Conservation (phyloP, 2,113 vertebrate genomes). For the Indicator indicator region DNA sequence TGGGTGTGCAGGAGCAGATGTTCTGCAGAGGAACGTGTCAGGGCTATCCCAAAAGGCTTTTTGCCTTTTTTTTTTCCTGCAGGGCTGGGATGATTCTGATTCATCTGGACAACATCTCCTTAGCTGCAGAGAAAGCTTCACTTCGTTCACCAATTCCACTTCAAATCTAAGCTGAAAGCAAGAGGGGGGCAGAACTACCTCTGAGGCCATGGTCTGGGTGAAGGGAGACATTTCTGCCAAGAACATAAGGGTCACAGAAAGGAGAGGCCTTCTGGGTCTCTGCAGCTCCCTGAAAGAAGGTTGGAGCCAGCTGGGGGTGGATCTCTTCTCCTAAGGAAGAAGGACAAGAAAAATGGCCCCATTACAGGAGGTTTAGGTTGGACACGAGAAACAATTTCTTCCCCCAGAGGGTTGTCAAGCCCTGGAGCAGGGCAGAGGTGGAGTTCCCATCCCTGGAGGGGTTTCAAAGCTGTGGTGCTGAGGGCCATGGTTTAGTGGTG, state of each 20-base stretch:
- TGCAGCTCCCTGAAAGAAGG: too few species aligned
- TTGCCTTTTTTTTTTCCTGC: background rate
- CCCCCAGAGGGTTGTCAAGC: too few species aligned
- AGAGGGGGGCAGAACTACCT: background rate
- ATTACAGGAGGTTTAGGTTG: too few species aligned
- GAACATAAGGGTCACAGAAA: background rate
- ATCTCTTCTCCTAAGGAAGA: too few species aligned
- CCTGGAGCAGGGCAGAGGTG: too few species aligned
- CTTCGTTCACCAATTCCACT: fast-evolving
- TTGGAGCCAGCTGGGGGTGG: too few species aligned
- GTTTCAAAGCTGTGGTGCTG: too few species aligned
- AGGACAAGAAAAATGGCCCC: too few species aligned
- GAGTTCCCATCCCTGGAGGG: too few species aligned
- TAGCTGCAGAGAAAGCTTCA: background rate
- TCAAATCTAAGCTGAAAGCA: background rate
- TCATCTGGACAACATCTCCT: background rate
- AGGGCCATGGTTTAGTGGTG: too few species aligned
- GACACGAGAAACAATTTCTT: too few species aligned
- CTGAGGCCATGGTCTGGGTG: background rate
- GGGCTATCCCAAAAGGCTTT: background rate
- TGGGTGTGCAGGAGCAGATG: constrained; percentile 35
- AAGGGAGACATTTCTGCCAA: background rate
- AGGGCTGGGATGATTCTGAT: constrained; percentile 8
- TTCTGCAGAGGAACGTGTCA: background rate
- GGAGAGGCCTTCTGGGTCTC: too few species aligned